A percentile compares a stretch with the other conserved stretches of the same genome.
phyloP scores from a whole-genome alignment of 2,113 vertebrate genomes.

The Xiphophorus hellerii region DNA sequence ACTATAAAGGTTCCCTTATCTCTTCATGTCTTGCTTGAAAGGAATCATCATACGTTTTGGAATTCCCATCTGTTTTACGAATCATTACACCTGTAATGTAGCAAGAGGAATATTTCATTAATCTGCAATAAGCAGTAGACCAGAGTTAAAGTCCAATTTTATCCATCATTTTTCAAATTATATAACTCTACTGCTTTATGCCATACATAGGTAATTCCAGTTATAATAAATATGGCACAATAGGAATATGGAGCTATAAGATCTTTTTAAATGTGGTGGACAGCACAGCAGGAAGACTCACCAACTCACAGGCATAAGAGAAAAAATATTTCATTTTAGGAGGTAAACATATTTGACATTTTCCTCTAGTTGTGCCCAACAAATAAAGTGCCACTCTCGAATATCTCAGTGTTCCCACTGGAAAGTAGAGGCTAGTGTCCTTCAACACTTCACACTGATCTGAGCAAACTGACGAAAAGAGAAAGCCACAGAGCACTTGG shows the following conservation, averaged over 20 bases:
- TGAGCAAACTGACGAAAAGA: conserved; percentile 45
- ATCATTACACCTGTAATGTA: background rate
- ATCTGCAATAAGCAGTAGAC: background rate
- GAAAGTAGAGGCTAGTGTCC: conserved; percentile 19
- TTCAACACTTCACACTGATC: conserved; percentile 47
- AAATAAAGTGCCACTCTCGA: conserved; percentile 17
- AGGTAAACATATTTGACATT: conserved; percentile 12
- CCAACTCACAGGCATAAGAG: background rate
- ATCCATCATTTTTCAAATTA: no score
- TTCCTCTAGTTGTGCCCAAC: conserved; percentile 5
- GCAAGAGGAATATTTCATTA: background rate
- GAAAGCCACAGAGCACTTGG: conserved; percentile 36
- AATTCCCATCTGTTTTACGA: no score
- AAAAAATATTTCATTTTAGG: conserved; percentile 4
- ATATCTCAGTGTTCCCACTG: conserved; percentile 10
- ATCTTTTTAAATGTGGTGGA: background rate
- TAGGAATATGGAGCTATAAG: background rate
- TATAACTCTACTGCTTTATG: background rate
- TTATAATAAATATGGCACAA: no score
- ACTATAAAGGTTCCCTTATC: background rate
- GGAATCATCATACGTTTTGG: background rate
- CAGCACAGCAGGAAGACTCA: background rate
- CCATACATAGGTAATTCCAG: background rate
- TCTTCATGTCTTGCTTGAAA: background rate
- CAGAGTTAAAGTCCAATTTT: no score